Conservation (phyloP, 2,888 invertebrate genomes). For the Axea sp. region DNA sequence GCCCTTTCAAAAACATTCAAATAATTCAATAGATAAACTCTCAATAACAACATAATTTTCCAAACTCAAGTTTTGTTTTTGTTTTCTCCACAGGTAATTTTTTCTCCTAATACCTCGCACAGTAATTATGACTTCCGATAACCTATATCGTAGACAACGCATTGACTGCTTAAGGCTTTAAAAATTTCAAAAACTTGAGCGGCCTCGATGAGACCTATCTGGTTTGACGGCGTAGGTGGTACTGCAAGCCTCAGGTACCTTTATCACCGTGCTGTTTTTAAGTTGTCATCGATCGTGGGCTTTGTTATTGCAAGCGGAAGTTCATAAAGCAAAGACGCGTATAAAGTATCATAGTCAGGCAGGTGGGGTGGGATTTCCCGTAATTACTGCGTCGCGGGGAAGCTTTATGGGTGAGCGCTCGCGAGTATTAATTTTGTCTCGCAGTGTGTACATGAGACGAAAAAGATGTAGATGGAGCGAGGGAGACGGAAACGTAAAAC, state of each 20-base stretch:
- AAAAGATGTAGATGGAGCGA: slow-evolving; percentile 25
- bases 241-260: slow-evolving; percentile 32
- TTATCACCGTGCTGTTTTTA: slow-evolving; percentile 67
- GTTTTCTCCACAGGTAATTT: no score
- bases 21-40: no score
- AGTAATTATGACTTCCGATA: slow-evolving; percentile 18
- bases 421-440: slow-evolving; percentile 76
- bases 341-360: slow-evolving; percentile 57
- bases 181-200: background rate
- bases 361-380: slow-evolving; percentile 67
- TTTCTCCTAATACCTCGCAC: background rate
- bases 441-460: slow-evolving; percentile 60
- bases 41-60: no score
- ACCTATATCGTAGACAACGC: slow-evolving; percentile 6
- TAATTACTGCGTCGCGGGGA: slow-evolving; percentile 76
- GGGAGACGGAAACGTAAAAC: slow-evolving; percentile 51
- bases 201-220: slow-evolving; percentile 11
- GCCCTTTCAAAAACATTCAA: no score
- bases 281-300: slow-evolving; percentile 72
- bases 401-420: slow-evolving; percentile 75
- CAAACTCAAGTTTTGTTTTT: no score
- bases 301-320: slow-evolving; percentile 73
- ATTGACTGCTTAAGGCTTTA: background rate
- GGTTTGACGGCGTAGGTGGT: slow-evolving; percentile 42
- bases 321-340: slow-evolving; percentile 71